Conservation (phyloP, 2,113 vertebrate genomes). For the Sitta europaea region DNA sequence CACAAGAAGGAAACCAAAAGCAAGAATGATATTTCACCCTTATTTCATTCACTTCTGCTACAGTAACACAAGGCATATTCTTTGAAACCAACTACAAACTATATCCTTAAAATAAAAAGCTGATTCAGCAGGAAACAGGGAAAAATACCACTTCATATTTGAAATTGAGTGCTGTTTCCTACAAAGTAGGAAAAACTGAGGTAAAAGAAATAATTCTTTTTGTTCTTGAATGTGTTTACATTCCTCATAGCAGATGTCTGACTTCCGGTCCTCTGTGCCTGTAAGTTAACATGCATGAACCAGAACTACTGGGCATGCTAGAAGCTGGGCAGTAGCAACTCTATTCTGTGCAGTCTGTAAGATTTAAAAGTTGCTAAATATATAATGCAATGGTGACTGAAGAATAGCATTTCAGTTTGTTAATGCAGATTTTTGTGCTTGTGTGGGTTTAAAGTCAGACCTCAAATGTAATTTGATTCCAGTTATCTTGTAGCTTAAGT, state of each 20-base stretch:
- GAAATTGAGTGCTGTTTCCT: not conserved
- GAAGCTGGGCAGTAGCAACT: not conserved
- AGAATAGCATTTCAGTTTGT: slow-evolving; percentile 3
- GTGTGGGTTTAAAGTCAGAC: not conserved
- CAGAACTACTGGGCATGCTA: not conserved
- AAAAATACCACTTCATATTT: not conserved
- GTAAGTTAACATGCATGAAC: not conserved
- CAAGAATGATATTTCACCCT: not conserved
- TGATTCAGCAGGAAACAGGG: not conserved
- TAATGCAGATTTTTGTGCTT: not conserved
- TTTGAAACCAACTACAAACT: not conserved
- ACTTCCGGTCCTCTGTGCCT: not conserved
- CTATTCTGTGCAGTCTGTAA: not conserved
- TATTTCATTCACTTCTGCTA: not conserved
- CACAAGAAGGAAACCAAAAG: not conserved
- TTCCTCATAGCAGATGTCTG: not conserved
- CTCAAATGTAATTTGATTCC: slow-evolving; percentile 1
- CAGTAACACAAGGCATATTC: not conserved
- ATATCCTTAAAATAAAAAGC: not conserved
- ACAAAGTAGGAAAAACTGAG: not conserved
- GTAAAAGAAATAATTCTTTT: not conserved
- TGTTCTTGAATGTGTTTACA: not conserved
- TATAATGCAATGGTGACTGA: not conserved
- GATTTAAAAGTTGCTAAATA: not conserved
- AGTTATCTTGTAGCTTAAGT: not conserved